Conservation (phyloP, 2,113 vertebrate species). For the Mugil cephalus region DNA sequence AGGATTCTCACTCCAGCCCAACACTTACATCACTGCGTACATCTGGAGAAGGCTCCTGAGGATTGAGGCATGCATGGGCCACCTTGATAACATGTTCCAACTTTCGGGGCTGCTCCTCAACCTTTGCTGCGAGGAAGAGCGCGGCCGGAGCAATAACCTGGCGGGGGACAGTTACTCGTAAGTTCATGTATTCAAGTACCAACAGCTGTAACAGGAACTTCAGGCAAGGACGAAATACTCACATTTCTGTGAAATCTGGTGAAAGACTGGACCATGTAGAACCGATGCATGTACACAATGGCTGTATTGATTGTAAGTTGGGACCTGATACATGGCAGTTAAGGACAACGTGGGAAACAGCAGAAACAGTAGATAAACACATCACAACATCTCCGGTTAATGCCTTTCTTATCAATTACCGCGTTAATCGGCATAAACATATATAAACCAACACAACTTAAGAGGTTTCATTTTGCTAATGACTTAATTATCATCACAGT, state of each 20-base stretch:
- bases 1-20: not conserved
- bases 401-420: no score
- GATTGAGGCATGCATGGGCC: slow-evolving; percentile 93
- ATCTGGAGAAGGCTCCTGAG: slow-evolving; percentile 92
- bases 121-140: slow-evolving; percentile 95
- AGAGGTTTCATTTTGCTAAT: not conserved
- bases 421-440: no score
- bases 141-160: slow-evolving; percentile 93
- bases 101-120: slow-evolving; percentile 97
- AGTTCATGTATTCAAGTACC: rapidly evolving
- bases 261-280: slow-evolving; percentile 98
- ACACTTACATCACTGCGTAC: slow-evolving; percentile 91
- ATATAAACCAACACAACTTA: not conserved
- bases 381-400: not conserved
- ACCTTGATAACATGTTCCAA: slow-evolving; percentile 98
- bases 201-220: not conserved
- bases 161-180: not conserved
- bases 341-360: slow-evolving; percentile 75
- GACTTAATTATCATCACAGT: not conserved
- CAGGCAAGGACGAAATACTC: slow-evolving; percentile 69
- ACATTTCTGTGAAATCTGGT: slow-evolving; percentile 95
- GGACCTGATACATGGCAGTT: slow-evolving; percentile 84
- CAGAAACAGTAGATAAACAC: no score
- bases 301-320: slow-evolving; percentile 97
- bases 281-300: slow-evolving; percentile 98